Percentiles rank a stretch among this genome's conserved stretches.
Conservation (phyloP, 1,140 invertebrate genomes). For the Zaprionus vittiger region DNA sequence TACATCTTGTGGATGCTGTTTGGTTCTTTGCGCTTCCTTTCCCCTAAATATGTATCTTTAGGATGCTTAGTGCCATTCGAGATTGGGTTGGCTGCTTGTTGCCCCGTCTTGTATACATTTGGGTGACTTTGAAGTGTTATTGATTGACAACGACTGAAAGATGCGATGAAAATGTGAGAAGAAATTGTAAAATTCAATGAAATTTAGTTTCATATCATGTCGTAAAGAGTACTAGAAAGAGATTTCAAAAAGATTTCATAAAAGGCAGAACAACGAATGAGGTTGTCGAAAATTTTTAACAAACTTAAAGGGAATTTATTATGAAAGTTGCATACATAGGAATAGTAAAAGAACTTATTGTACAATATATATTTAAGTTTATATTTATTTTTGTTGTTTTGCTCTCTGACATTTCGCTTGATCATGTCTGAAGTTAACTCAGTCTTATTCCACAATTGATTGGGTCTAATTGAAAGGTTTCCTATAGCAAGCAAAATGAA, state of each 20-base stretch:
- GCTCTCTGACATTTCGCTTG: neutral
- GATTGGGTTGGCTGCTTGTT: constrained; percentile 9
- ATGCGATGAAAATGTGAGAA: neutral
- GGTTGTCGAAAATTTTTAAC: neutral
- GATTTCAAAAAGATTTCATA: neutral
- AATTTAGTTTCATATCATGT: constrained; percentile 5
- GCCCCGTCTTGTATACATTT: constrained; percentile 24
- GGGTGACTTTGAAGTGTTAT: constrained; percentile 32
- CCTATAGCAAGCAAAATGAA: constrained; percentile 3
- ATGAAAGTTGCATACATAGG: neutral
- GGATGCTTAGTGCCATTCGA: constrained; percentile 37
- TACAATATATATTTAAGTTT: neutral
- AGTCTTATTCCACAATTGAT: constrained; percentile 3
- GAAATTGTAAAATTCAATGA: constrained; percentile 9
- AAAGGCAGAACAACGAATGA: neutral
- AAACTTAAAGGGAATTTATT: neutral
- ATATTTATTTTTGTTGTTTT: neutral
- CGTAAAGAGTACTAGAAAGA: constrained; percentile 2
- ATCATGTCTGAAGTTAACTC: neutral
- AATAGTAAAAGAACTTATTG: neutral
- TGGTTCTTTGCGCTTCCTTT: constrained; percentile 7
- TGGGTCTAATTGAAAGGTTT: constrained; percentile 14
- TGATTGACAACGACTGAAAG: constrained; percentile 29
- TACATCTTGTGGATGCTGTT: constrained; percentile 18
- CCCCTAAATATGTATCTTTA: constrained; percentile 32